phyloP scores from a whole-genome alignment of 1,140 invertebrate genomes.

The Pogonognathellus flavescens region DNA sequence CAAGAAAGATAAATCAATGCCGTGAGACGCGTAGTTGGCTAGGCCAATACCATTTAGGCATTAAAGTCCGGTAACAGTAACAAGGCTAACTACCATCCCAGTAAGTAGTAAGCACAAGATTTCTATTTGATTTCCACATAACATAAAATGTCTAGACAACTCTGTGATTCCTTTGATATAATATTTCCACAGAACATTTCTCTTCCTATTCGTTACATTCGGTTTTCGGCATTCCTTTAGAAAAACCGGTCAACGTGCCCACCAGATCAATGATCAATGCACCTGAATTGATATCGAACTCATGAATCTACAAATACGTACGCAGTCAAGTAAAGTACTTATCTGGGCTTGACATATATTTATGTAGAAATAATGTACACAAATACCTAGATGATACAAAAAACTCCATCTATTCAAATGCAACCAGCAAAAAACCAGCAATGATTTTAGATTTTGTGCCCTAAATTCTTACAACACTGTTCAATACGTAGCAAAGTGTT shows the following conservation, averaged over 20 bases:
- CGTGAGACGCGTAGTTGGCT: not conserved
- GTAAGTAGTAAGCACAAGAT: not conserved
- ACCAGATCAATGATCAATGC: slow-evolving; percentile 25
- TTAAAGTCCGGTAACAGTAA: not conserved
- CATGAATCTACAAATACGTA: no score
- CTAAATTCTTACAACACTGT: no score
- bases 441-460: no score
- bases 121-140: not conserved
- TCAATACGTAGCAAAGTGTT: no score
- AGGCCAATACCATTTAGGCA: not conserved
- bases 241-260: slow-evolving; percentile 1
- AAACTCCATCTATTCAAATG: no score
- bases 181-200: slow-evolving; percentile 3
- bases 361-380: no score
- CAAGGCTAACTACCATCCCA: not conserved
- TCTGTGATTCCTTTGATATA: slow-evolving; percentile 15
- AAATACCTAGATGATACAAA: no score
- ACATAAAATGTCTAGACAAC: slow-evolving; percentile 11
- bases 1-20: slow-evolving; percentile 11
- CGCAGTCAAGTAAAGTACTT: no score
- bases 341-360: no score
- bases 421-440: no score
- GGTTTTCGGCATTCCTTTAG: slow-evolving; percentile 9
- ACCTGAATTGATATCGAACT: slow-evolving; percentile 10
- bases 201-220: not conserved